Conservation (phyloP, 1,140 invertebrate genomes). For the Pentalonia nigronervosa region DNA sequence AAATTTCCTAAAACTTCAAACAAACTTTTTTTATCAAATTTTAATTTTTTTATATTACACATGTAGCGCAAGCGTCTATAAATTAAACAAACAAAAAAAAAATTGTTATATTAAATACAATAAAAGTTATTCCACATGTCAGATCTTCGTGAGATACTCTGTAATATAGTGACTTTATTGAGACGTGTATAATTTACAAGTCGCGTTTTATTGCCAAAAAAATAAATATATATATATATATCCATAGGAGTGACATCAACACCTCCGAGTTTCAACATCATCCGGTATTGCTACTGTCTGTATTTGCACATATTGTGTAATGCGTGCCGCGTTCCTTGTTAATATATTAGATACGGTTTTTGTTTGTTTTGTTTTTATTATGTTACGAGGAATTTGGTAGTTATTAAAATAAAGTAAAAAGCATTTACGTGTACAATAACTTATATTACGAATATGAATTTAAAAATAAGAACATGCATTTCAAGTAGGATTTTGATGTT, state of each 20-base stretch:
- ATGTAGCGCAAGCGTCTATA: too few species aligned
- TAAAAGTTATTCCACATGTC: too few species aligned
- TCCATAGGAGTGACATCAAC: too few species aligned
- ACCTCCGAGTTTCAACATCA: not conserved
- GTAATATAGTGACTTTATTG: not conserved
- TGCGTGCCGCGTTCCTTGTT: not conserved
- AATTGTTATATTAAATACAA: too few species aligned
- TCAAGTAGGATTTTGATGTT: too few species aligned
- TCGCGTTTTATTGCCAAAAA: not conserved
- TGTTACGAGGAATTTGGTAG: not conserved
- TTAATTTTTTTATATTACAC: too few species aligned
- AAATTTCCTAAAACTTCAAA: too few species aligned
- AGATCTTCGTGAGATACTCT: too few species aligned
- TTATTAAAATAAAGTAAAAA: not conserved
- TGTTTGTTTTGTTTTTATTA: not conserved
- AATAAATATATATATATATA: not conserved
- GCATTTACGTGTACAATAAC: not conserved
- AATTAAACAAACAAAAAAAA: too few species aligned
- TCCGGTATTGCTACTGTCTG: not conserved
- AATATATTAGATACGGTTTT: not conserved
- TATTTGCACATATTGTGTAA: not conserved
- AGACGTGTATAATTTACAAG: not conserved
- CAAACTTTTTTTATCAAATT: too few species aligned
- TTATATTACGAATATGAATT: not conserved
- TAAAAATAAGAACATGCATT: not conserved